phyloP scores from a whole-genome alignment of 2,797 vertebrate species.

The Lepidocolaptes lacrymiger region DNA sequence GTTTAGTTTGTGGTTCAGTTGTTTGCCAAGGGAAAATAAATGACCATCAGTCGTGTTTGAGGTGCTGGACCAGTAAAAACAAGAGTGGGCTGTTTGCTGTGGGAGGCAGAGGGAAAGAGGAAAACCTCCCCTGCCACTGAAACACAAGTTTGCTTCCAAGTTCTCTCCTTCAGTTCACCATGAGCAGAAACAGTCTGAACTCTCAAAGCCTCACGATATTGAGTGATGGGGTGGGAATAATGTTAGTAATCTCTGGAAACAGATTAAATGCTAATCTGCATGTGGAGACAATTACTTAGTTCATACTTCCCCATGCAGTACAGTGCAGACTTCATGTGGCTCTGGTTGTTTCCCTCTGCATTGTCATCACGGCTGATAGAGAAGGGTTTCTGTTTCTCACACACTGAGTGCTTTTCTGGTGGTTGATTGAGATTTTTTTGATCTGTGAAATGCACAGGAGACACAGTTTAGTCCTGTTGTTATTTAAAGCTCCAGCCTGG shows the following conservation, averaged over 20 bases:
- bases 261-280: neutral
- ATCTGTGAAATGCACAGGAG: neutral
- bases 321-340: neutral
- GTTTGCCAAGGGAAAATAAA: constrained; percentile 17
- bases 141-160: neutral
- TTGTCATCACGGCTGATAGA: neutral
- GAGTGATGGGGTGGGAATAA: neutral
- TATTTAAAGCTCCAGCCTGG: neutral
- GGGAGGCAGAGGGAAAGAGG: neutral
- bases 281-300: neutral
- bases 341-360: neutral
- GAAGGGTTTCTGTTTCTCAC: neutral
- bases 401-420: neutral
- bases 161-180: neutral
- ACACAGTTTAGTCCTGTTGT: neutral
- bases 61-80: neutral
- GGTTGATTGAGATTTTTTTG: neutral
- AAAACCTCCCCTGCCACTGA: neutral
- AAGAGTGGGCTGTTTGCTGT: neutral
- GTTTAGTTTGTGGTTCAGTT: neutral
- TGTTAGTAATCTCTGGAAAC: neutral
- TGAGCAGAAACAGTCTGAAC: neutral
- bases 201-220: neutral
- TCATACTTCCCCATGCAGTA: neutral
- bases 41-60: neutral